Evolutionary conservation across 2,888 invertebrate genomes (phyloP), one percentile per base, ranked within the genome.

Genomic region (Cantharis flavilabris): DNA sequence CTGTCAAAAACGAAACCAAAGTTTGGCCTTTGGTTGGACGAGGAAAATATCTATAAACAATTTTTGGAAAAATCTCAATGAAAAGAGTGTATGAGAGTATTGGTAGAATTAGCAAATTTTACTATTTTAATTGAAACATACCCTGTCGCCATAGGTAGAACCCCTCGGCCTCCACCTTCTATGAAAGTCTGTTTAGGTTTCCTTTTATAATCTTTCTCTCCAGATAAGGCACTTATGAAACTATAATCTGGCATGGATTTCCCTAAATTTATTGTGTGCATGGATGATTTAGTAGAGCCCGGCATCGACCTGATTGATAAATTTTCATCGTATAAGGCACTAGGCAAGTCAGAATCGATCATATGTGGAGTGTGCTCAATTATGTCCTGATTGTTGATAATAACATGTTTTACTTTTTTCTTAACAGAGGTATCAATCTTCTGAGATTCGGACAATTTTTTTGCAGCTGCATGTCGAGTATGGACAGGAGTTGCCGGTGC

Each of bases 1-100:
- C 93, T 3, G 94, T 92, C 30, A 96, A 87, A 85, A 94, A 96
- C 69, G 93, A 92, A 7, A 92, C 91, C 64, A 96, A 88, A 82
- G 93, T 94, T 88, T 95, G 95, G 0, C 94, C 94, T 85, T 92
- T 90, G 3, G 87, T 86, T 2, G 93, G 93, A 76, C 89, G 88
- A 1, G 92, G 92, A 84, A 93, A 92, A 83, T 90, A 87, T 49
- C 86, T 85, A 49, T 2, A 49, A 49, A n/a, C n/a, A n/a, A 33
- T 13, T 33, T 33, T 33, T 33, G 13, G 5, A 33, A 13, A 33
- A 16, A n/a, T n/a, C n/a, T n/a, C n/a, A n/a, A n/a, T n/a, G n/a
- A n/a, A n/a, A n/a, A n/a, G n/a, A n/a, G n/a, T n/a, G n/a, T n/a
- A n/a, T n/a, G n/a, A n/a, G n/a, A n/a, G n/a, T n/a, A n/a, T n/a